Base-by-base conservation (phyloP, 1,140 invertebrate species). In the Centruroides sculpturatus region DNA sequence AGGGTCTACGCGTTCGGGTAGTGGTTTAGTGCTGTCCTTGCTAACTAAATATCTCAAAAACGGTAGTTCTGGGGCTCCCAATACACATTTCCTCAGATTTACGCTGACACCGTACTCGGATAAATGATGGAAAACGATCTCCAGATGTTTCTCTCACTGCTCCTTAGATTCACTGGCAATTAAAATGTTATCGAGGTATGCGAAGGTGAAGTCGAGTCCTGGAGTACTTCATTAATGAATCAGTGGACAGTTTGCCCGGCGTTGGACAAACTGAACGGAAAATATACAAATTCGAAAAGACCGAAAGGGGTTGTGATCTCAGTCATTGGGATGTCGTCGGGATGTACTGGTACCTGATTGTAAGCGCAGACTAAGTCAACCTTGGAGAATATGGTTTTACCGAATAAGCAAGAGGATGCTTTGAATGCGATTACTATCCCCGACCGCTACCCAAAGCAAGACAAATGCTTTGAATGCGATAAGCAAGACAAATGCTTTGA, bases 121-220 rank as follows among this genome's bases (percentile, higher is more conserved):
- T 59, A 59, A 11, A 12, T 35, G 47, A 34, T 59, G 1, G 8
- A 59, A 13, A 3, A 54, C 41, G 3, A 12, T n/a, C 0, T 12
- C 13, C 9, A 59, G 3, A 55, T 59, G 58, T n/a, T 1, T 0
- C 54, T 35, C 47, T 4, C 47, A 55, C n/a, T 54, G 58, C 1
- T 59, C 51, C 12, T 47, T 41, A 34, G 47, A 48, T 12, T 3
- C 2, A 3, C 53, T 34, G 47, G 54, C 1, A 53, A 35, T 53
- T 47, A 51, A n/a, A n/a, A 59, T 59, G n/a, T 47, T 51, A 35
- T 47, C 51, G 10, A 59, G 7, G 41, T 59, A 54, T 34, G 54
- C 36, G 34, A 23, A 54, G 34, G 12, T 46, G 53, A 59, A 41
- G 5, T 7, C 3, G 36, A 47, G 36, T 35, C 12, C 11, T 11